These are phyloP conservation scores for Drosophila maculinotata DNA, from an alignment of 2,888 invertebrate genomes.

Conservation along the genomic window DNA sequence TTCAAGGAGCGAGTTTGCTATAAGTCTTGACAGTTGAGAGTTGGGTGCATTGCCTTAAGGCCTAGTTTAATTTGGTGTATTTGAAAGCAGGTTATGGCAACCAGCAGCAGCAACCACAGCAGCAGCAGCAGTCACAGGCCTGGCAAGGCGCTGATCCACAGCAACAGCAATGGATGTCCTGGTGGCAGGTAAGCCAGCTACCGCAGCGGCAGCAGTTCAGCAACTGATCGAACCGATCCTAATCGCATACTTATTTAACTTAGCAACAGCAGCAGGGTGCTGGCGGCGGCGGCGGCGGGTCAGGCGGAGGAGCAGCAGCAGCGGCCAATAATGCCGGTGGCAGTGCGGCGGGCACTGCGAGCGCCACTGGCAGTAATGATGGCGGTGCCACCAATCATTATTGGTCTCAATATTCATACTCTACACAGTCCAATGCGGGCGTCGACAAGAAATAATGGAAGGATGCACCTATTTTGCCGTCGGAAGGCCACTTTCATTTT, in stretches of 20 bases:
- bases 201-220: too few species aligned
- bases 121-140: slow-evolving; percentile 82
- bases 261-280: slow-evolving; percentile 58
- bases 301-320: slow-evolving; percentile 35
- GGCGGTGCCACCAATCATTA: slow-evolving; percentile 81
- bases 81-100: slow-evolving; percentile 75
- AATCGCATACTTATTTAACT: too few species aligned
- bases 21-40: slow-evolving; percentile 15
- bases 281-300: slow-evolving; percentile 13
- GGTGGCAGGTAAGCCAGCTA: slow-evolving; percentile 83
- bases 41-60: slow-evolving; percentile 2
- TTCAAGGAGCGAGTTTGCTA: slow-evolving; percentile 36
- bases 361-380: slow-evolving; percentile 61
- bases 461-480: slow-evolving; percentile 8
- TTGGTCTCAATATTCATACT: slow-evolving; percentile 85
- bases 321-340: slow-evolving; percentile 58
- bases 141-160: slow-evolving; percentile 83
- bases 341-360: slow-evolving; percentile 37
- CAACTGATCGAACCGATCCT: too few species aligned
- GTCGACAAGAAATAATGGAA: slow-evolving; percentile 63
- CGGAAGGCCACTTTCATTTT: slow-evolving; percentile 34
- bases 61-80: slow-evolving; percentile 17
- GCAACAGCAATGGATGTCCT: slow-evolving; percentile 84
- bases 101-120: slow-evolving; percentile 79
- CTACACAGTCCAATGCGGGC: slow-evolving; percentile 76